Base-by-base conservation (phyloP, 2,888 invertebrate species). In the Pristionchus arcanus region DNA sequence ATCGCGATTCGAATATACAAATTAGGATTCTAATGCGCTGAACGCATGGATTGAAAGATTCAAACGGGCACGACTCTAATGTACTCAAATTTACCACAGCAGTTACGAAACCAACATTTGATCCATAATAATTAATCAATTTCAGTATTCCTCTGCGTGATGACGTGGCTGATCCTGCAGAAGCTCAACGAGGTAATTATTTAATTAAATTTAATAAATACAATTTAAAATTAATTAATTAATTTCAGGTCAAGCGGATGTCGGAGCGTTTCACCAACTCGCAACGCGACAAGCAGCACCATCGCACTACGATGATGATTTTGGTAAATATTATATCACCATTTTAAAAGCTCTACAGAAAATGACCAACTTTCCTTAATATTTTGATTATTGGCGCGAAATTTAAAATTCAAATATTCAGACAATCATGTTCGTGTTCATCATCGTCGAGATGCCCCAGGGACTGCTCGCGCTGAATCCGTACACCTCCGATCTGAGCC, bases 361-460 rank as follows among this genome's bases (percentile, higher is more conserved):
- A 83, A 53, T 42, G 83, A n/a, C 15, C 28, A 83, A 2, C 0
- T 37, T 74, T 74, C 9, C 25, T 13, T 71, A 66, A 11, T 71
- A 34, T 28, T 71, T 28, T 71, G 3, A n/a, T 16, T 3, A 15
- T 25, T 71, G 34, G 71, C 71, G 28, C 16, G 31, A 28, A 28
- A 28, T 71, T 19, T 19, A 55, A 55, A 21, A 55, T 55, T 55
- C 9, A 9, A 71, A 31, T 71, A 31, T 55, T 13, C 91, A 93
- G 93, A 90, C 92, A 9, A 93, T 94, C 53, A 94, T 94, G 94
- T 91, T 93, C 84, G 90, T 94, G 28, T 94, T 94, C 91, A 94
- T 94, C 77, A 89, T 93, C 37, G 94, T 94, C 81, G 94, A 94
- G 86, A 89, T 94, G 59, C 94, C 94, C 0, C 94, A 94, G 83